These are phyloP conservation scores for Martes martes DNA, from an alignment of 2,113 vertebrate genomes.

Conservation along the genomic window DNA sequence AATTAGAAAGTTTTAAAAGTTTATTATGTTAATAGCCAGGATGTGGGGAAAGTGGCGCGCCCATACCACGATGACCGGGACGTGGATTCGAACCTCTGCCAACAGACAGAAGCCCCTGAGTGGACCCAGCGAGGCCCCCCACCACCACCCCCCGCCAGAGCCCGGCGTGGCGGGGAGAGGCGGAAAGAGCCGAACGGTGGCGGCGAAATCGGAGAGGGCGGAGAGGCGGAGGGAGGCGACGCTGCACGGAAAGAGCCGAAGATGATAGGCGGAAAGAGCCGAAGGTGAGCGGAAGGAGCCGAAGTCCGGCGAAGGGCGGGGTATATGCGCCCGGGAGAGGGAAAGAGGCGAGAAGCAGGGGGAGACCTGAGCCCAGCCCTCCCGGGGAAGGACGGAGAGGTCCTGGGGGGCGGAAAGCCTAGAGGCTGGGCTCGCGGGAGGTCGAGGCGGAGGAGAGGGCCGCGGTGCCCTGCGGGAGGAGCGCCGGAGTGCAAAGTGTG, in stretches of 20 bases:
- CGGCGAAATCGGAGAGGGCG: background rate
- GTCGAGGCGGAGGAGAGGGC: background rate
- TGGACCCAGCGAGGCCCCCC: background rate
- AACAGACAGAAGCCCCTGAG: background rate
- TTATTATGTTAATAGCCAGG: background rate
- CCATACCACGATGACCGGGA: fast-evolving
- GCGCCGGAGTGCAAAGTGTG: background rate
- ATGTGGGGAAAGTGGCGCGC: background rate
- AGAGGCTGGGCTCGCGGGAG: background rate
- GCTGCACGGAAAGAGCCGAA: background rate
- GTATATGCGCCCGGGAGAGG: fast-evolving
- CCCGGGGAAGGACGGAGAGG: background rate
- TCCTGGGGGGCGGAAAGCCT: background rate
- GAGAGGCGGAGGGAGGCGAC: background rate
- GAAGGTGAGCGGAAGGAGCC: background rate
- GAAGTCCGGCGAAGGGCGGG: background rate
- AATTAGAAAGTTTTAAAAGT: background rate
- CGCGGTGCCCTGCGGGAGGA: background rate
- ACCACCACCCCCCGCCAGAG: too few relatives aligned
- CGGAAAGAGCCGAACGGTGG: background rate
- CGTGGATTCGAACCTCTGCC: background rate
- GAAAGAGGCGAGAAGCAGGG: background rate
- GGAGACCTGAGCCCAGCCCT: background rate
- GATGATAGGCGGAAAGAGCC: background rate
- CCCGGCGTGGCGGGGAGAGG: background rate